Evolutionary conservation across 2,797 vertebrate species (phyloP), one percentile per base, ranked within the genome.

Genomic region (Eospalax fontanierii): DNA sequence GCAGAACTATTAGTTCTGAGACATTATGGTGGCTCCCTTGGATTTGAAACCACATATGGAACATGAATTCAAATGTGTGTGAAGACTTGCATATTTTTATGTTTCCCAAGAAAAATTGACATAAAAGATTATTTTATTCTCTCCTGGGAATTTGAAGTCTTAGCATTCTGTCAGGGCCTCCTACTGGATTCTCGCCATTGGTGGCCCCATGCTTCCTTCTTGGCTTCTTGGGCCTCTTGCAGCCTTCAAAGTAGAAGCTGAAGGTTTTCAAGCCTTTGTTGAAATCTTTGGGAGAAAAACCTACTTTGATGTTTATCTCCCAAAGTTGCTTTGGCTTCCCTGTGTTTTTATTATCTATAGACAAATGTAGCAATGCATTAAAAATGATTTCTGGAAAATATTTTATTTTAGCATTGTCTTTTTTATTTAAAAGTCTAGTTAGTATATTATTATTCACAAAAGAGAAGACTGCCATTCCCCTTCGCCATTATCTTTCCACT

Each of bases 361-460:
- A 65, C 6, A 19, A 78, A 74, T 33, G 63, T n/a, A 83, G 18
- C 65, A 90, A 35, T 75, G 43, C 83, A 35, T 86, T 79, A 71
- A 87, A 61, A 92, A 38, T 65, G n/a, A 66, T 50, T 87, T 95
- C 75, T 35, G 3, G 26, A 33, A 93, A 81, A 88, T 9, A 50
- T 19, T 84, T 70, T 80, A 89, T 68, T 86, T 93, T 24, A 68
- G 35, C 65, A 75, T 21, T 68, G 65, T 79, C 73, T 91, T 71
- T 92, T 93, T 93, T 50, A 22, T 86, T 88, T 61, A 57, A 38
- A 6, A 66, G 38, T 66, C 5, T 88, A 19, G 24, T 54, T 57
- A 35, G 24, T 59, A 40, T 76, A 5, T 86, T 95, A 75, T 90
- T 87, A 63, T 85, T 43, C 54, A 66, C 19, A 46, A 96, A 79